A percentile compares a stretch with the other conserved stretches of the same genome.
Evolutionary conservation across 2,888 invertebrate genomes (phyloP).

Genomic region (Plutella xylostella): DNA sequence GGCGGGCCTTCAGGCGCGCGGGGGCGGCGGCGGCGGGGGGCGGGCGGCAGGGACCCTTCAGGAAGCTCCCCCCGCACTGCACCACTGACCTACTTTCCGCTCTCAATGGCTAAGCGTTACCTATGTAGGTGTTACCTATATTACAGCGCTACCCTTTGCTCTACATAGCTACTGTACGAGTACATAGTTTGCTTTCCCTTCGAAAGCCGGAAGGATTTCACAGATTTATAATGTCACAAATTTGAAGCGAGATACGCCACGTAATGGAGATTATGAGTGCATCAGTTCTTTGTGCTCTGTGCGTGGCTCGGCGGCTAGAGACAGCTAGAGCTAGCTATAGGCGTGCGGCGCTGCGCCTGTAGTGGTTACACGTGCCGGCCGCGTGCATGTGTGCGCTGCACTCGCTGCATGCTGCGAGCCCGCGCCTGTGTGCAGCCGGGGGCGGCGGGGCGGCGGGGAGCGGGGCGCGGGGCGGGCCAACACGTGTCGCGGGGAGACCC

Average conservation of each 20-base stretch:
- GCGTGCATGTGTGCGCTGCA: constrained; percentile 26
- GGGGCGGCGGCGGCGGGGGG: constrained; percentile 22
- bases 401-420: constrained; percentile 17
- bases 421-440: constrained; percentile 8
- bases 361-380: constrained; percentile 33
- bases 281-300: constrained; percentile 6
- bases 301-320: not conserved
- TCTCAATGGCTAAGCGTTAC: constrained; percentile 27
- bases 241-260: no score
- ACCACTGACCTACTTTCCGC: constrained; percentile 57
- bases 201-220: no score
- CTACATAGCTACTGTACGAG: not conserved
- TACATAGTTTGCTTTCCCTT: no score
- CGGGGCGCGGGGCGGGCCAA: constrained; percentile 16
- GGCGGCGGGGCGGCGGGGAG: not conserved
- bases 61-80: constrained; percentile 41
- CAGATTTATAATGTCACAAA: no score
- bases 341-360: constrained; percentile 23
- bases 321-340: constrained; percentile 1
- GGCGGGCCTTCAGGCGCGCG: constrained; percentile 14
- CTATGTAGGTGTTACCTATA: not conserved
- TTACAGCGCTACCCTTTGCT: not conserved
- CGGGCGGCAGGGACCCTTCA: constrained; percentile 20
- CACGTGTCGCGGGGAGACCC: constrained; percentile 26
- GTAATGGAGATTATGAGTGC: not conserved